These are phyloP conservation scores for Ia io DNA, from an alignment of 2,113 vertebrate species.

Conservation along the genomic window DNA sequence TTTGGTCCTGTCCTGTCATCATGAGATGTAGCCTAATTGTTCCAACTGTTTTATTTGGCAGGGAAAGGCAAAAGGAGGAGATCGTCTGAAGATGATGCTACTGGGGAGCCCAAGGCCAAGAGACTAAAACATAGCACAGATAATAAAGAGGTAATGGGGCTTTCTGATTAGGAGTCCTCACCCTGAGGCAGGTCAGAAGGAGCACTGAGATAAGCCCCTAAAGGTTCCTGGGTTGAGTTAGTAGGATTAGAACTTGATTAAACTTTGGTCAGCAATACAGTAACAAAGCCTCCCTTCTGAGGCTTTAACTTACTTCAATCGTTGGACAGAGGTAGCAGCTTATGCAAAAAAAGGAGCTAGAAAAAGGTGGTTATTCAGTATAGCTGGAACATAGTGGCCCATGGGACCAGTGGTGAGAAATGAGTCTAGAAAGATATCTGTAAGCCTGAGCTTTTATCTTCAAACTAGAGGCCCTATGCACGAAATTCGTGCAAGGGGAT, in stretches of 20 bases:
- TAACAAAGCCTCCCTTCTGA: background rate
- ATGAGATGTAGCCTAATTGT: background rate
- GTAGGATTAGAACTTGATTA: background rate
- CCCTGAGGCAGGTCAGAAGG: background rate
- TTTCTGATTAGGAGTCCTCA: background rate
- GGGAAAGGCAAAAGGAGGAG: constrained; percentile 91
- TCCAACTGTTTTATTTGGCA: constrained; percentile 46
- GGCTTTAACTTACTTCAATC: background rate
- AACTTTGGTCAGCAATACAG: background rate
- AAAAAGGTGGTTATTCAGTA: background rate
- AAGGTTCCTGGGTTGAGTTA: background rate
- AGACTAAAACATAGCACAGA: constrained; percentile 69
- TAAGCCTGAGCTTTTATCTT: background rate
- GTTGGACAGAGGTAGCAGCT: background rate
- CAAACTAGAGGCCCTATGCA: background rate
- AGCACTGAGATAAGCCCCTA: background rate
- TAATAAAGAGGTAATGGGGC: constrained; percentile 74
- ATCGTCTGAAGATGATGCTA: constrained; percentile 84
- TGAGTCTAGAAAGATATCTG: background rate
- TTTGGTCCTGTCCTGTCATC: background rate
- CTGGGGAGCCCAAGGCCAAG: constrained; percentile 73
- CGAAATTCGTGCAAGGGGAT: too few species aligned
- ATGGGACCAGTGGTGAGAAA: background rate
- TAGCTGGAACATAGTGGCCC: background rate
- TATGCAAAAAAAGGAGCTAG: background rate